Evolutionary conservation across 1,140 invertebrate species (phyloP).

Genomic region (Bombus soroeensis): DNA sequence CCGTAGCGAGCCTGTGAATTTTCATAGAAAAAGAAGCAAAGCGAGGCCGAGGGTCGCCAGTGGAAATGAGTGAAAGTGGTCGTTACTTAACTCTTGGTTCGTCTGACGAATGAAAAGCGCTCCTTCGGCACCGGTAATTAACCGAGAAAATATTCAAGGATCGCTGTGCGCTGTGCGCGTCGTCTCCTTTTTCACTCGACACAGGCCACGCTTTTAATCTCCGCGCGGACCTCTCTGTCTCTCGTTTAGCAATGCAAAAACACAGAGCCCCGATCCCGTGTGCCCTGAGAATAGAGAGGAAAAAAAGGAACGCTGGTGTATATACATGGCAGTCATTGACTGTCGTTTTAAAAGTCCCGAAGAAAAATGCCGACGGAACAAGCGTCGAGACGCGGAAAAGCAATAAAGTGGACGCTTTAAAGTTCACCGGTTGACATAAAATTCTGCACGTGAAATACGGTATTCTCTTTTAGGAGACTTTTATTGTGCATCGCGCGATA

Average conservation of each 20-base stretch:
- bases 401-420: conserved; percentile 28
- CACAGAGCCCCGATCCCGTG: neutral
- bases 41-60: neutral
- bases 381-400: neutral
- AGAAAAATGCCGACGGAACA: conserved; percentile 14
- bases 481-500: conserved; percentile 23
- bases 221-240: neutral
- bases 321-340: conserved; percentile 21
- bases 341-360: conserved; percentile 22
- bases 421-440: neutral
- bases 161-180: neutral
- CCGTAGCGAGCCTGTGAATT: conserved; percentile 44
- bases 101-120: conserved; percentile 47
- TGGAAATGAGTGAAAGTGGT: conserved; percentile 66
- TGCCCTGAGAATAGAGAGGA: neutral
- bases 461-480: neutral
- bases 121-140: conserved; percentile 55
- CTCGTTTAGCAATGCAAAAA: conserved; percentile 30
- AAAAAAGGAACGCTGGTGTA: no score
- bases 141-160: conserved; percentile 50
- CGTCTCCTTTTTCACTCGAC: neutral
- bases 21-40: conserved; percentile 11
- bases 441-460: conserved; percentile 8
- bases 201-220: conserved; percentile 7
- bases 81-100: conserved; percentile 59